These are phyloP conservation scores for Isurus oxyrinchus DNA, from an alignment of 2,113 vertebrate genomes.

Conservation along the genomic window DNA sequence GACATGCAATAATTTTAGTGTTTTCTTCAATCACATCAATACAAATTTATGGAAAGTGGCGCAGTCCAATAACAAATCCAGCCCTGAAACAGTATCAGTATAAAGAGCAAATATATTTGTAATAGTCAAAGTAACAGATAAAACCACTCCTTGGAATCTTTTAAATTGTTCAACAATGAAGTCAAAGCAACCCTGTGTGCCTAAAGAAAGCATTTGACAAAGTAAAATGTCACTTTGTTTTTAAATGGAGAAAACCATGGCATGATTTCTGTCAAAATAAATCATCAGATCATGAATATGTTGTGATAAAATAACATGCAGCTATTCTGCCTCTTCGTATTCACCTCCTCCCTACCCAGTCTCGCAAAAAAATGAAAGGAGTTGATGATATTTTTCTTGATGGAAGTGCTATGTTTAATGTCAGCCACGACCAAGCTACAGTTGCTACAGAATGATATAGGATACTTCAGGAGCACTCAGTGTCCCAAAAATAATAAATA, in stretches of 20 bases:
- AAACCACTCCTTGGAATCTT: background rate
- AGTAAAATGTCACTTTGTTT: background rate
- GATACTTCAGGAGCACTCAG: background rate
- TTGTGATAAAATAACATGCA: background rate
- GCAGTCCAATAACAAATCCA: background rate
- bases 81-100: background rate
- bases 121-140: background rate
- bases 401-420: background rate
- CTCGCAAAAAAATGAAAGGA: background rate
- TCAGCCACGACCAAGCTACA: background rate
- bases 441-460: background rate
- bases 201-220: background rate
- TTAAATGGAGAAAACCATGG: background rate
- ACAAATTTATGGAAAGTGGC: background rate
- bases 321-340: background rate
- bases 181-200: background rate
- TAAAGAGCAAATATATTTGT: background rate
- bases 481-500: constrained; percentile 5
- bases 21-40: background rate
- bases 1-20: background rate
- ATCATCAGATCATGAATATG: background rate
- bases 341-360: background rate
- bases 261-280: background rate
- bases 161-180: background rate
- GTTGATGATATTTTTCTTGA: background rate